phyloP scores from a whole-genome alignment of 1,140 invertebrate genomes.

The Pseudomyrmex cubaensis region DNA sequence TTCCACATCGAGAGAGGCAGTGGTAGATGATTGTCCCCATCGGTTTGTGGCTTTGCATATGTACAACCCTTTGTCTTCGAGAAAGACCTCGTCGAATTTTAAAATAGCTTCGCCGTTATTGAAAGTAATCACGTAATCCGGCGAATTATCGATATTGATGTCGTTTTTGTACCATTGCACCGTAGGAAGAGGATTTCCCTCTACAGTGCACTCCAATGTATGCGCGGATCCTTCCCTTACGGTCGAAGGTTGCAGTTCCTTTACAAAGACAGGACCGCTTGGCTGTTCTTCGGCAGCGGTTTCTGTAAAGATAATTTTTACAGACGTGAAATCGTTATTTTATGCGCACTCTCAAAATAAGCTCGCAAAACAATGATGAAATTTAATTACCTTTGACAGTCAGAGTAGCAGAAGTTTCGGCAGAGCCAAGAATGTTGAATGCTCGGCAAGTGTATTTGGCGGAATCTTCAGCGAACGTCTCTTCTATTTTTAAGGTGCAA shows the following conservation, averaged over 20 bases:
- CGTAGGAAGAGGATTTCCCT: constrained; percentile 91
- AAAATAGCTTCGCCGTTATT: constrained; percentile 88
- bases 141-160: constrained; percentile 90
- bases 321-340: background rate
- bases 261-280: constrained; percentile 88
- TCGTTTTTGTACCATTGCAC: constrained; percentile 93
- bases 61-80: constrained; percentile 88
- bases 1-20: constrained; percentile 84
- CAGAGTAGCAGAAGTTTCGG: constrained; percentile 90
- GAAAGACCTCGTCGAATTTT: constrained; percentile 87
- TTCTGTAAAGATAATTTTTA: constrained; percentile 86
- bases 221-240: constrained; percentile 89
- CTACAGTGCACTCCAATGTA: constrained; percentile 90
- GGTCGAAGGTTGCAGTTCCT: constrained; percentile 87
- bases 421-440: constrained; percentile 88
- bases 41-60: constrained; percentile 90
- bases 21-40: constrained; percentile 88
- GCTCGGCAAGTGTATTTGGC: constrained; percentile 91
- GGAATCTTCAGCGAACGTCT: constrained; percentile 93
- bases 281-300: constrained; percentile 86
- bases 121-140: constrained; percentile 89
- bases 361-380: background rate
- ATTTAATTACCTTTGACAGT: constrained; percentile 89
- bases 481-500: constrained; percentile 90
- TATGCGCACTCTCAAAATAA: background rate